These are phyloP conservation scores for Hipparchia sbordonii DNA, from an alignment of 2,888 invertebrate genomes.

Conservation along the genomic window DNA sequence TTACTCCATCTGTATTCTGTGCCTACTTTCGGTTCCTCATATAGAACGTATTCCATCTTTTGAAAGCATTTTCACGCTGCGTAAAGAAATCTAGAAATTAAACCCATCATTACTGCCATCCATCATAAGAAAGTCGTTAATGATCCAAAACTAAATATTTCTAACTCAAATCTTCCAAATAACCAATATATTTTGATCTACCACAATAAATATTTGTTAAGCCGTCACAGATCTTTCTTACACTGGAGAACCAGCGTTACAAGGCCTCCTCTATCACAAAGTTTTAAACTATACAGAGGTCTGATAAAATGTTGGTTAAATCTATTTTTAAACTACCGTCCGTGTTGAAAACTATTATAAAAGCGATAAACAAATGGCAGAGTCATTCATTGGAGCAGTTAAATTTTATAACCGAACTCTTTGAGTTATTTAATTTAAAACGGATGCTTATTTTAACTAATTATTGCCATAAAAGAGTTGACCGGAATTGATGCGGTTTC, in stretches of 20 bases:
- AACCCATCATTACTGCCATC: constrained; percentile 51
- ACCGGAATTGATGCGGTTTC: constrained; percentile 15
- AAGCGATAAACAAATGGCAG: constrained; percentile 67
- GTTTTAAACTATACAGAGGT: constrained; percentile 29
- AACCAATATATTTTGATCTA: constrained; percentile 50
- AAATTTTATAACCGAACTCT: constrained; percentile 63
- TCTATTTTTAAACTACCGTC: constrained; percentile 60
- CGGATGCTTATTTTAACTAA: constrained; percentile 73
- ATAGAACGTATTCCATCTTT: neutral
- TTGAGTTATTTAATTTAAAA: constrained; percentile 56
- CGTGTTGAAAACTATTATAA: constrained; percentile 69
- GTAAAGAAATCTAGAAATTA: constrained; percentile 42
- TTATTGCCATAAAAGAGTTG: constrained; percentile 64
- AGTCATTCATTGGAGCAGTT: constrained; percentile 66
- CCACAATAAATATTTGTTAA: constrained; percentile 39
- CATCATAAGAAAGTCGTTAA: constrained; percentile 66
- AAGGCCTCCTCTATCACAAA: constrained; percentile 37
- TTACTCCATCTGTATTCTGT: too few species aligned
- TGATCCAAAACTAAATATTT: constrained; percentile 65
- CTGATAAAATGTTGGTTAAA: constrained; percentile 42
- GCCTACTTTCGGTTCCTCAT: too few species aligned
- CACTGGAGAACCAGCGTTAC: constrained; percentile 45
- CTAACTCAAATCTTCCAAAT: constrained; percentile 53
- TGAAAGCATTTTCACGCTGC: constrained; percentile 37
- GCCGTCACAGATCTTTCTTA: constrained; percentile 41